These are phyloP conservation scores for Mus caroli DNA, from an alignment of 2,797 vertebrate genomes.

Conservation along the genomic window DNA sequence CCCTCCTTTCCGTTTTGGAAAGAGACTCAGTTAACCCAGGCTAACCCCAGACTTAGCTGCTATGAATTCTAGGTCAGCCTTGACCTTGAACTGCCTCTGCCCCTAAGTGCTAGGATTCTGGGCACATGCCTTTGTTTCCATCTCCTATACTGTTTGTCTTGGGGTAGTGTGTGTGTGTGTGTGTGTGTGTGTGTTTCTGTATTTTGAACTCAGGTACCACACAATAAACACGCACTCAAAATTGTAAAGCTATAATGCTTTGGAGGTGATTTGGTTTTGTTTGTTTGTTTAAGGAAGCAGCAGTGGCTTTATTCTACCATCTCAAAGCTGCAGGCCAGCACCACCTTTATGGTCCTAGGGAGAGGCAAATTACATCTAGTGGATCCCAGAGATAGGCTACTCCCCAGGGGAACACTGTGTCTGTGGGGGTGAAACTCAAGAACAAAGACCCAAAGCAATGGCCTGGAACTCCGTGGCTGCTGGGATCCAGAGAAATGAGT, in stretches of 20 bases:
- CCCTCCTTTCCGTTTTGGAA: background rate
- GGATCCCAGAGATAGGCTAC: background rate
- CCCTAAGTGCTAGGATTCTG: background rate
- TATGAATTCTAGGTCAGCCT: background rate
- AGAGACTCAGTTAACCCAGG: background rate
- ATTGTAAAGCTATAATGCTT: background rate
- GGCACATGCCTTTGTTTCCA: background rate
- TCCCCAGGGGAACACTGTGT: background rate
- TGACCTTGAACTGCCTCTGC: background rate
- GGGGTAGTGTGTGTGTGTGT: background rate
- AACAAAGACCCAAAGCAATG: slow-evolving; percentile 24
- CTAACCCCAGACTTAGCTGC: background rate
- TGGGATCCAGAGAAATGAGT: slow-evolving; percentile 59
- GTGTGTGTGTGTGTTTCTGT: no score
- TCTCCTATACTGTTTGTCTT: background rate
- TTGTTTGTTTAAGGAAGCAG: background rate
- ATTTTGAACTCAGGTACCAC: background rate
- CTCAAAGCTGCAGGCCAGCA: background rate
- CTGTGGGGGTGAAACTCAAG: background rate
- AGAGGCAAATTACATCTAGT: background rate
- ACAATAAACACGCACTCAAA: background rate
- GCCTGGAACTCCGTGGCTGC: background rate
- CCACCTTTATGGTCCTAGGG: background rate
- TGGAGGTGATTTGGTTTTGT: background rate
- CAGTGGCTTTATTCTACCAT: background rate